Percentiles rank a stretch among this genome's conserved stretches.
Evolutionary conservation across 2,113 vertebrate genomes (phyloP).

Genomic region (Capreolus pygargus): DNA sequence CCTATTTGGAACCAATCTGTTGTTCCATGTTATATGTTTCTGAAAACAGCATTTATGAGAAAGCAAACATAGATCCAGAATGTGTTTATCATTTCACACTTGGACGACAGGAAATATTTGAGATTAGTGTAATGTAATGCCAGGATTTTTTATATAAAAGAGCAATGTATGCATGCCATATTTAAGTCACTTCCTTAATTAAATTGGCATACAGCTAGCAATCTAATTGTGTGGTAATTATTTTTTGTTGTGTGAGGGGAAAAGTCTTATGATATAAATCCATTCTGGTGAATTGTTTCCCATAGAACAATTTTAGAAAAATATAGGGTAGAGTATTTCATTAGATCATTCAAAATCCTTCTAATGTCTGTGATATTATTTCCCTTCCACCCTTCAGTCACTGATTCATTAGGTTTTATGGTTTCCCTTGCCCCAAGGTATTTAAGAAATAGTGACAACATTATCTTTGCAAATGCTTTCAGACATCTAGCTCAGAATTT

Average conservation of each 20-base stretch:
- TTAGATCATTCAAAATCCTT: conserved; percentile 12
- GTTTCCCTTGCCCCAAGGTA: background rate
- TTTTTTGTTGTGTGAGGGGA: conserved; percentile 37
- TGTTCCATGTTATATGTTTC: background rate
- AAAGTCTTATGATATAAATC: background rate
- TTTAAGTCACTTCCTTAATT: conserved; percentile 34
- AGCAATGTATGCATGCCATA: background rate
- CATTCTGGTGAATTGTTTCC: background rate
- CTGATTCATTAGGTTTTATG: conserved; percentile 33
- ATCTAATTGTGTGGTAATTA: background rate
- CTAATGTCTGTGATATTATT: background rate
- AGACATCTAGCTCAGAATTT: conserved; percentile 10
- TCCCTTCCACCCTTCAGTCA: background rate
- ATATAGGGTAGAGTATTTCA: background rate
- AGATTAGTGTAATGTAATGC: background rate
- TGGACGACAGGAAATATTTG: conserved; percentile 4
- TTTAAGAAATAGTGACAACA: background rate
- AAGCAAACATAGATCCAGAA: background rate
- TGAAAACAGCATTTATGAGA: background rate
- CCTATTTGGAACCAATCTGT: background rate
- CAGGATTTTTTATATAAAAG: background rate
- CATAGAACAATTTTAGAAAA: background rate
- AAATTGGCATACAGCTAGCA: background rate
- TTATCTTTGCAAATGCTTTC: background rate
- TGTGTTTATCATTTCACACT: background rate